Evolutionary conservation across 2,888 invertebrate genomes (phyloP), one percentile per base, ranked within the genome.

Genomic region (Alloplasta piceator): DNA sequence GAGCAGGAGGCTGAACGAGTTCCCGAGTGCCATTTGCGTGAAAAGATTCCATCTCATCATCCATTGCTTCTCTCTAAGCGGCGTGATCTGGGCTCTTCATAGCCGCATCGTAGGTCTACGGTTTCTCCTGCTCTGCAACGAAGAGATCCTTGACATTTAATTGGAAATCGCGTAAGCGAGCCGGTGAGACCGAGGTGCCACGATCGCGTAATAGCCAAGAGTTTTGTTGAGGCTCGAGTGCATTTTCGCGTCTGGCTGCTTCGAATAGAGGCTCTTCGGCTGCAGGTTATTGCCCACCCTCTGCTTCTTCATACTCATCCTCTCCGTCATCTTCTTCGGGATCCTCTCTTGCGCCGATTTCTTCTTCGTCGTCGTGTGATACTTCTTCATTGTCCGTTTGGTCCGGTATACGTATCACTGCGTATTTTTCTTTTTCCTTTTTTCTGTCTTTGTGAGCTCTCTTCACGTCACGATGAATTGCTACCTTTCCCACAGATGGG

Each of bases 41-140:
- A 9, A 82, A 39, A 3, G 82, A 72, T 1, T 73, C 10, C 43
- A 80, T 58, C 43, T 82, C 79, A 7, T 73, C 70, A 1, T 38
- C 9, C 79, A 82, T 82, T 10, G 80, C 82, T 10, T 64, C 14
- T 10, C 43, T 60, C 82, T 74, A 80, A 6, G 43, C 16, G 12
- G 26, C 12, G 6, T 14, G 10, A 9, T 77, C 52, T 4, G 16
- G 1, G 6, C 50, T 10, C 0, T 26, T 39, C 6, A 41, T 41
- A 26, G 72, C 82, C 55, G 68, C 64, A n/a, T 67, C 43, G 56
- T 43, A 78, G n/a, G 56, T 63, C 1, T 3, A 14, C 6, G 63
- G 73, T 48, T 78, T 73, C 39, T 71, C 64, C 3, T 14, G 52
- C 36, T 66, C 77, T 26, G 77, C 76, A 5, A 66, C 4, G n/a